Conservation (phyloP, 2,113 vertebrate species). For the Bubo scandiacus region DNA sequence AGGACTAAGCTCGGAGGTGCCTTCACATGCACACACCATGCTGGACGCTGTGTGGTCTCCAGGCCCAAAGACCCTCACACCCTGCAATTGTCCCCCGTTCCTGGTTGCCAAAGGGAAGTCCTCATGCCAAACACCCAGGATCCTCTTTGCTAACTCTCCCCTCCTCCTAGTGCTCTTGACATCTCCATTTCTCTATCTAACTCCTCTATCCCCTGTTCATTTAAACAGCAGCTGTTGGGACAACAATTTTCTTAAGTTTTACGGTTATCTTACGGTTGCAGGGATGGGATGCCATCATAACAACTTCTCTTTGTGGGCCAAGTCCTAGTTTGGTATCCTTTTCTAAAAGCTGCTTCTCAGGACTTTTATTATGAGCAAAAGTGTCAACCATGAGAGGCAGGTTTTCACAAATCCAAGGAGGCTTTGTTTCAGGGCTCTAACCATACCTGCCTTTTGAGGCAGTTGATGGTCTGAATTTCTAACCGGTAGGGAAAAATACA, state of each 20-base stretch:
- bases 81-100: neutral
- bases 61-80: neutral
- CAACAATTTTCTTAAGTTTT: neutral
- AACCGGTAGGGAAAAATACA: neutral
- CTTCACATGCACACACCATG: neutral
- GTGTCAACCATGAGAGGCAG: neutral
- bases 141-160: neutral
- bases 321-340: neutral
- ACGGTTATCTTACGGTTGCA: neutral
- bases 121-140: neutral
- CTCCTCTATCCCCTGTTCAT: neutral
- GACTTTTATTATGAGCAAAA: neutral
- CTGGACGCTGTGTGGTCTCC: neutral
- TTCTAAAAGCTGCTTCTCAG: neutral
- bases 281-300: fast-evolving
- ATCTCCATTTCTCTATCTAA: neutral
- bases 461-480: neutral
- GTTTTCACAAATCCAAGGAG: neutral
- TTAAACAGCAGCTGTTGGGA: neutral
- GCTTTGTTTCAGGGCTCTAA: neutral
- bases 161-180: neutral
- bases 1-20: neutral
- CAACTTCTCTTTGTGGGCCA: neutral
- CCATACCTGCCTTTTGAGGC: neutral
- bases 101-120: neutral